phyloP scores from a whole-genome alignment of 2,888 invertebrate species.

The Nematopogon swammerdamellus region DNA sequence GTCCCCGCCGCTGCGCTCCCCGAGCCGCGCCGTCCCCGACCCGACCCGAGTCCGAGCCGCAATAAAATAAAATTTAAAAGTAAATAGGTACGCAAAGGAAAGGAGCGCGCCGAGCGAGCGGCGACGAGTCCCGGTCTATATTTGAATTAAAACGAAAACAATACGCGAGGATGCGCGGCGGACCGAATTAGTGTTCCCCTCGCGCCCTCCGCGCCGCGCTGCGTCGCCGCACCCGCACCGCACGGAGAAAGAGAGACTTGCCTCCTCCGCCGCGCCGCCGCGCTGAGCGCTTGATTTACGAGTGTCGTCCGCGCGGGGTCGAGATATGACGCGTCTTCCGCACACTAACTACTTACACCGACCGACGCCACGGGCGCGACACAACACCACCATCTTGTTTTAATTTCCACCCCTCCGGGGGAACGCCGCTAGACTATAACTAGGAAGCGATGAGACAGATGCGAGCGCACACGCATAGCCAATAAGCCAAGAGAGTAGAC shows the following conservation, averaged over 20 bases:
- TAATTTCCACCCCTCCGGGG: not conserved
- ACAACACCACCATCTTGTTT: not conserved
- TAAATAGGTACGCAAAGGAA: not conserved
- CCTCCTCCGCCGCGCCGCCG: not conserved
- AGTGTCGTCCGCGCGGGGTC: not conserved
- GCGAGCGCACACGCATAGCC: too few species aligned
- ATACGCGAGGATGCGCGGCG: not conserved
- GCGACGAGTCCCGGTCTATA: constrained; percentile 3
- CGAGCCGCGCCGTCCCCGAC: too few species aligned
- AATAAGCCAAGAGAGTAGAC: too few species aligned
- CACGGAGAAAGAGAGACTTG: too few species aligned
- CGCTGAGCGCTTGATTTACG: not conserved
- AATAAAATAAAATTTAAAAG: not conserved
- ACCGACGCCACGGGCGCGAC: not conserved
- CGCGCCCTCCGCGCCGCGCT: not conserved
- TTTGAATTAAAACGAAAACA: constrained; percentile 1
- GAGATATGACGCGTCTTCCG: not conserved
- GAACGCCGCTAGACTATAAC: not conserved
- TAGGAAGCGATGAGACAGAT: too few species aligned
- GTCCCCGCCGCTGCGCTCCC: too few species aligned
- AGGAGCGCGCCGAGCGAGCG: constrained; percentile 1
- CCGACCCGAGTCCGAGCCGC: not conserved
- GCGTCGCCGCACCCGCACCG: too few species aligned
- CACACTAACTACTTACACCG: not conserved
- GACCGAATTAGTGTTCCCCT: not conserved